Percentiles rank a stretch among this genome's conserved stretches.
Conservation (phyloP, 2,797 vertebrate genomes). For the Sebastiscus tertius region DNA sequence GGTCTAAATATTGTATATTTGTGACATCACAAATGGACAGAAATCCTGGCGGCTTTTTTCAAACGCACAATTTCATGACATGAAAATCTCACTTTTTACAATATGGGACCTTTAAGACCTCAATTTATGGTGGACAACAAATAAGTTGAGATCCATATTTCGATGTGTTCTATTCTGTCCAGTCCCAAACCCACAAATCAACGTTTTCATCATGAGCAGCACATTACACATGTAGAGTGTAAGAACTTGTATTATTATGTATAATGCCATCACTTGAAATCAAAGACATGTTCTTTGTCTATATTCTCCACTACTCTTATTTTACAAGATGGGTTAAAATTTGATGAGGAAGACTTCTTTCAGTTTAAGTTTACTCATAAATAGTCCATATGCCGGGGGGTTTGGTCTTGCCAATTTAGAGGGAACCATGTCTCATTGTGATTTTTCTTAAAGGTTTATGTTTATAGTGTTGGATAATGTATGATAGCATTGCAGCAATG, state of each 20-base stretch:
- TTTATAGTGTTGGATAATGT: not conserved
- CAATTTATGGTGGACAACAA: not conserved
- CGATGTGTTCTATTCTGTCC: not conserved
- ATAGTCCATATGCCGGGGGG: no score
- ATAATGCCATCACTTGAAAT: not conserved
- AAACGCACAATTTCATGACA: no score
- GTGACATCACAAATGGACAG: no score
- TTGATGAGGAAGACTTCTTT: not conserved
- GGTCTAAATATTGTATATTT: no score
- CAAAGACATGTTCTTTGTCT: not conserved
- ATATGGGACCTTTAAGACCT: not conserved
- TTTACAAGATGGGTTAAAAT: not conserved
- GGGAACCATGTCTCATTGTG: not conserved
- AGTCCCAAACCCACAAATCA: not conserved
- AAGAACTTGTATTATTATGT: not conserved
- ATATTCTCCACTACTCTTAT: not conserved
- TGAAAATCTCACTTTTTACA: no score
- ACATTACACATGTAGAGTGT: not conserved
- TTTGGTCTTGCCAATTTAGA: not conserved
- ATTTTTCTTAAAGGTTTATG: not conserved
- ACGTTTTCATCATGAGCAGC: not conserved
- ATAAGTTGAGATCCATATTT: not conserved
- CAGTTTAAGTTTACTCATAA: not conserved
- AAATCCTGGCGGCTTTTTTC: no score
- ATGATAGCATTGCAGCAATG: not conserved